Evolutionary conservation across 2,797 vertebrate genomes (phyloP), one percentile per base, ranked within the genome.

Genomic region (Hyperoplus immaculatus): DNA sequence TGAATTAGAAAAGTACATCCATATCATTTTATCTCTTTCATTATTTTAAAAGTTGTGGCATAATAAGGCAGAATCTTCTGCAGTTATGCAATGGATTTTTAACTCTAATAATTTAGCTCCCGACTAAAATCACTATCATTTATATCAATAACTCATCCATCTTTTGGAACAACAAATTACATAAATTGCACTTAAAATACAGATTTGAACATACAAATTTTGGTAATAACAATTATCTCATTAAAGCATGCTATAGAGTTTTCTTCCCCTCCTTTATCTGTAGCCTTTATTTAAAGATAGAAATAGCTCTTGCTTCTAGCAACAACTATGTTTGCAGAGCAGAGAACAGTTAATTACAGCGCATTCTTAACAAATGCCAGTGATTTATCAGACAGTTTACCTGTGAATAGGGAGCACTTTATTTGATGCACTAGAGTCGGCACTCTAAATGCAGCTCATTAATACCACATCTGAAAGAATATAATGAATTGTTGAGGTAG

Each of bases 381-480:
- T 64, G 61, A 77, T 63, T 87, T 68, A 79, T 87, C 69, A 42
- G 61, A 77, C 74, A 72, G 78, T 61, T 69, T 60, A 78, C 39
- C 78, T 78, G 66, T 67, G 71, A 81, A 76, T 4, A 43, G 65
- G 69, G 56, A 74, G 47, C 47, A 75, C 60, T 82, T 84, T 60
- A 78, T 76, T 39, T 72, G 47, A 78, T 67, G 47, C 51, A 77
- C 29, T 49, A 0, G 61, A 73, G 57, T 58, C 15, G 9, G 62
- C 78, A 11, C 66, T 75, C 68, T 53, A 39, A 69, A 83, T 68
- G 63, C 59, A 69, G 47, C 65, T 77, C 69, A 65, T 73, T 77
- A 75, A 58, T 72, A 68, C 47, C 42, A 59, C 50, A 57, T 67
- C 67, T 58, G 51, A 62, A 57, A 75, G 42, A 11, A 67, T 53